Percentiles rank a stretch among this genome's conserved stretches.
These are phyloP conservation scores for Crotalus horridus DNA, from an alignment of 2,113 vertebrate species.

Conservation along the genomic window DNA sequence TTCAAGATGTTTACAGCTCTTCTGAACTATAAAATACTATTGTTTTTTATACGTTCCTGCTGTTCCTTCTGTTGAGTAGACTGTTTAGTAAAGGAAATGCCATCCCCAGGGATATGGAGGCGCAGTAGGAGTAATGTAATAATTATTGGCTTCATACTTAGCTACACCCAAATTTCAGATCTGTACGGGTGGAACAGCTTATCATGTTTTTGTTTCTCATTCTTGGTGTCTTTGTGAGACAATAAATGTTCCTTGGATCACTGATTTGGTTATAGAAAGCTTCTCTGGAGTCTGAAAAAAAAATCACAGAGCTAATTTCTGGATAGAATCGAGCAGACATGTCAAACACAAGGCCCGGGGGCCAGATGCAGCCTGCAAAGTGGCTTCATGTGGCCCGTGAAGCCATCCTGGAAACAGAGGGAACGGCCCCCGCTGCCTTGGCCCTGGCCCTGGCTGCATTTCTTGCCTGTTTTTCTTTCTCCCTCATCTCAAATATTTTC, in stretches of 20 bases:
- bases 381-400: too few relatives aligned
- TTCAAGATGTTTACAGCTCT: background rate
- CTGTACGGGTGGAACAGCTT: constrained; percentile 29
- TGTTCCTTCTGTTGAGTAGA: constrained; percentile 16
- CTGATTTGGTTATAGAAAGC: background rate
- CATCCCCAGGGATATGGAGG: constrained; percentile 27
- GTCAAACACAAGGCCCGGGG: too few relatives aligned
- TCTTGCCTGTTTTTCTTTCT: too few relatives aligned
- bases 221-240: background rate
- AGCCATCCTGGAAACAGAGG: too few relatives aligned
- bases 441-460: too few relatives aligned
- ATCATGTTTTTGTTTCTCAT: background rate
- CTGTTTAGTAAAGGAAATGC: background rate
- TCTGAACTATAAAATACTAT: constrained; percentile 3
- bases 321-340: background rate
- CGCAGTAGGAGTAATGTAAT: constrained; percentile 2
- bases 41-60: constrained; percentile 34
- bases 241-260: constrained; percentile 7
- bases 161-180: constrained; percentile 14
- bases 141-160: constrained; percentile 5
- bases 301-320: background rate
- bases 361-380: too few relatives aligned
- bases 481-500: too few relatives aligned
- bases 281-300: background rate
- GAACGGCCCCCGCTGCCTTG: too few relatives aligned